Conservation (phyloP, 2,113 vertebrate species). For the Fulica atra region DNA sequence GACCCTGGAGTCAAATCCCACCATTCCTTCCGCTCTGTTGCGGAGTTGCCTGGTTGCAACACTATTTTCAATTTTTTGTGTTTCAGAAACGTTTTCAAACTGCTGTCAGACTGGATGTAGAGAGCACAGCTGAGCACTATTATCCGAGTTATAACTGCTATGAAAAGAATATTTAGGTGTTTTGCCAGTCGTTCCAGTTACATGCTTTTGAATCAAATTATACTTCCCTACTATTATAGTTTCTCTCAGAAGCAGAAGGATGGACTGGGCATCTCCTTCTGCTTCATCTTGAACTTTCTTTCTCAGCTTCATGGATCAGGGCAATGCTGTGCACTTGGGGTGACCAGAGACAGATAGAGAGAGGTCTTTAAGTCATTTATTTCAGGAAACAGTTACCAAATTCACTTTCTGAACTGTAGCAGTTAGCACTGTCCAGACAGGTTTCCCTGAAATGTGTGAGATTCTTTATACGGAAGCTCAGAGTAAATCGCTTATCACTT, state of each 20-base stretch:
- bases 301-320: neutral
- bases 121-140: neutral
- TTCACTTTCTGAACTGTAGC: neutral
- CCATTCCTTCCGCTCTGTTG: neutral
- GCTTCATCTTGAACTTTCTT: neutral
- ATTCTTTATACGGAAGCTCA: neutral
- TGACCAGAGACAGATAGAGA: neutral
- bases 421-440: neutral
- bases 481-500: neutral
- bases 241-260: neutral
- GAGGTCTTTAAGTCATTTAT: neutral
- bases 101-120: neutral
- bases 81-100: neutral
- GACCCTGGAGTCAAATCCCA: neutral
- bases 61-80: neutral
- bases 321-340: neutral
- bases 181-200: neutral
- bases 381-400: neutral
- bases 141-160: neutral
- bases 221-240: neutral
- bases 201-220: neutral
- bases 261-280: neutral
- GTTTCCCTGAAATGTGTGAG: neutral
- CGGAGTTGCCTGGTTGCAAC: neutral
- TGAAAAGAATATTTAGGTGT: neutral